Conservation (phyloP, 35 echinoderm and acorn worm species). For the Nesometra sesokonis region DNA sequence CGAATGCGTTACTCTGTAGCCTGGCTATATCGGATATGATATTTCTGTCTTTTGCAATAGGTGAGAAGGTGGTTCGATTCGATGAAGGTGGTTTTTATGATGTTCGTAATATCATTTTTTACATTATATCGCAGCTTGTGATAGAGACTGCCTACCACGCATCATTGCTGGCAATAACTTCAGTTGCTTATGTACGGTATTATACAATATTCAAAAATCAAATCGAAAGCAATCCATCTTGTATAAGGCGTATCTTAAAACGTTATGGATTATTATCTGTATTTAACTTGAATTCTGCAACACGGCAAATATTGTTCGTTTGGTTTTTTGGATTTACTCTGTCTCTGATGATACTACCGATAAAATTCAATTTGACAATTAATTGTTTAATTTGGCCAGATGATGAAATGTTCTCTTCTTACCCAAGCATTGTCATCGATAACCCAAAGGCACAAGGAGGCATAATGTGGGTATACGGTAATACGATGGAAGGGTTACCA, state of each 20-base stretch:
- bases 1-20: conserved; percentile 19
- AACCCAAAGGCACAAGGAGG: neutral
- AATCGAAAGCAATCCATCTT: conserved; percentile 10
- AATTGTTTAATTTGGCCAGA: conserved; percentile 47
- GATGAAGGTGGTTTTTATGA: conserved; percentile 14
- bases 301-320: conserved; percentile 18
- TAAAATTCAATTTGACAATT: neutral
- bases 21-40: conserved; percentile 38
- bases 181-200: conserved; percentile 42
- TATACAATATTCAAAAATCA: conserved; percentile 29
- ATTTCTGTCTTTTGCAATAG: conserved; percentile 42
- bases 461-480: neutral
- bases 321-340: conserved; percentile 15
- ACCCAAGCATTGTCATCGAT: neutral
- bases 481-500: neutral
- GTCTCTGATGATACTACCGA: conserved; percentile 2
- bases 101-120: conserved; percentile 1
- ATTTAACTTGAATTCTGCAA: neutral
- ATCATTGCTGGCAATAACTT: conserved; percentile 45
- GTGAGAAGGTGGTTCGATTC: conserved; percentile 11
- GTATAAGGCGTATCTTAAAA: neutral
- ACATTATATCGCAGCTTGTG: conserved; percentile 19
- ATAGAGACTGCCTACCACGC: conserved; percentile 46
- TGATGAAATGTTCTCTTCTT: neutral
- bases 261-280: neutral